Evolutionary conservation across 2,888 invertebrate species (phyloP), one percentile per base, ranked within the genome.

Genomic region (Chrysodeixis includens): DNA sequence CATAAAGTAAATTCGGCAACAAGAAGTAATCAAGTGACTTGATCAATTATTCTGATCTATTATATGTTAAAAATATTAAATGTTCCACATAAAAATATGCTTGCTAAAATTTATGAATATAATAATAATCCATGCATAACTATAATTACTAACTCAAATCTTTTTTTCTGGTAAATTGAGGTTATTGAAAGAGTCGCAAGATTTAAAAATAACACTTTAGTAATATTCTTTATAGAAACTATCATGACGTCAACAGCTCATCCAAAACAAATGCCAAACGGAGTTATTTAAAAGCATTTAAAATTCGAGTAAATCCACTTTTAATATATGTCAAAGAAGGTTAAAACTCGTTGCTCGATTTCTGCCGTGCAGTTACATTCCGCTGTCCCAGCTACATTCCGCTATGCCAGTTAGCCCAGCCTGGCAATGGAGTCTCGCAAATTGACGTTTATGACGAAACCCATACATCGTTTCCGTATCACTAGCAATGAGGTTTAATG

Each of bases 381-480:
- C n/a, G n/a, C n/a, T n/a, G n/a, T n/a, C n/a, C n/a, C n/a, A n/a
- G n/a, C n/a, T n/a, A n/a, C n/a, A n/a, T n/a, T n/a, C n/a, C n/a
- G n/a, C n/a, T n/a, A n/a, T n/a, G 40, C 40, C 35, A 35, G 40
- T 40, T n/a, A n/a, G n/a, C 40, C 6, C 40, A 40, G 35, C 14
- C 35, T 14, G 35, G 12, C 0, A 40, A 14, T 14, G 14, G 5
- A 53, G 64, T 54, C 55, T 64, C 69, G 77, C 66, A 67, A 30
- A 53, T 60, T 55, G 49, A 64, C 67, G 74, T 62, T 67, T 74
- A 71, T 69, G 30, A 26, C 66, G 62, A 66, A 74, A 77, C 63
- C 63, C 40, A 44, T 68, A 65, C 57, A 46, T 66, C 59, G 54
- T 58, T 69, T 40, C 40, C 40, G n/a, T 40, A 71, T 71, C 67